Evolutionary conservation across 1,140 invertebrate species (phyloP), one percentile per base, ranked within the genome.

Genomic region (Zaprionus ornatus): DNA sequence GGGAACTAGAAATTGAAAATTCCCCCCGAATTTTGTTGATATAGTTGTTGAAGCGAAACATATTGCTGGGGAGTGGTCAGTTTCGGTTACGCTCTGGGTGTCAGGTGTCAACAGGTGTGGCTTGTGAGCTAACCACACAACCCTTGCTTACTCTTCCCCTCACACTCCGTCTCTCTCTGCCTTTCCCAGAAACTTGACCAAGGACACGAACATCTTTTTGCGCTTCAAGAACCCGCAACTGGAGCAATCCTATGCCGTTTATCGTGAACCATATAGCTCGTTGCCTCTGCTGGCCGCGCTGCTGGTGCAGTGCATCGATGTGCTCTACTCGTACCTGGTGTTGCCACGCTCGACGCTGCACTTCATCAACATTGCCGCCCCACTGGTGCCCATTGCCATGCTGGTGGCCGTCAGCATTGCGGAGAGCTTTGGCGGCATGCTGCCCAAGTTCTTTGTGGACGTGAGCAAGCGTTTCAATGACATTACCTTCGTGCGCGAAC

Each of bases 251-350:
- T 97, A 96, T 86, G 94, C 94, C 23, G 93, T 93, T 6, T 94
- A 95, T 73, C 94, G 95, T 32, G 96, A 96, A 80, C 95, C 95
- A 1, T 95, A 95, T 77, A 95, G 95, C 5, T 95, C 95, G 4
- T 80, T 95, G 12, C 95, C 95, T 0, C 75, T 96, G 13, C 83
- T 95, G 17, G 95, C 95, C 7, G 95, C 95, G 48, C 93, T 95
- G 2, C 72, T 96, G 37, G 94, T 95, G 1, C 93, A 95, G 67
- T 77, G 95, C 60, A 93, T 95, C 27, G 94, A 95, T 21, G 93
- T 94, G 2, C 87, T 94, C 3, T 94, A 95, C 56, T 94, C 94
- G 54, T 92, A 94, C 42, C 77, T 95, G 66, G 91, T 95, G 54
- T 81, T 95, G 67, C 95, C 95, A 40, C 94, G 91, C 19, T 91